A percentile compares a stretch with the other conserved stretches of the same genome.
Evolutionary conservation across 1,140 invertebrate genomes (phyloP).

Genomic region (Hyles euphorbiae): DNA sequence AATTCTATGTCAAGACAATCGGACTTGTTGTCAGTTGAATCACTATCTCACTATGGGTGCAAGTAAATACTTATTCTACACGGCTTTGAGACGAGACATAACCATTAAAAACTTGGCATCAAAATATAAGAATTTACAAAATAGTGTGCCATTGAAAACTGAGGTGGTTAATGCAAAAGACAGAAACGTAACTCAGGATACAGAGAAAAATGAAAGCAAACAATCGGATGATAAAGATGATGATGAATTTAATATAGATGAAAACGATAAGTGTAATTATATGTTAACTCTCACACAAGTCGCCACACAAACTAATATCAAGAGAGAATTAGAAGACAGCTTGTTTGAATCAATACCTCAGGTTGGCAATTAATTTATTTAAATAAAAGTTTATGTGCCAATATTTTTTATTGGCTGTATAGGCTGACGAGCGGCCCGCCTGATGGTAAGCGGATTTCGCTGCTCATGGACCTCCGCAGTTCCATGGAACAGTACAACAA

Average conservation of each 20-base stretch:
- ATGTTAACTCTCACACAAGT: conserved; percentile 82
- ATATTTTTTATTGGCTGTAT: no score
- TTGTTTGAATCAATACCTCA: conserved; percentile 82
- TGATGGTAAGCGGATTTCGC: no score
- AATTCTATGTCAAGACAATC: conserved; percentile 89
- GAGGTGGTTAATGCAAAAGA: conserved; percentile 38
- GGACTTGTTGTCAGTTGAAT: conserved; percentile 88
- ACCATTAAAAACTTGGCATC: conserved; percentile 74
- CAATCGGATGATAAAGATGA: conserved; percentile 31
- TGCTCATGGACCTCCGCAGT: no score
- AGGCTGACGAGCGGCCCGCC: no score
- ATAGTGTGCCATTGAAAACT: conserved; percentile 34
- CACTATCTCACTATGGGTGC: conserved; percentile 82
- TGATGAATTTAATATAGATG: conserved; percentile 61
- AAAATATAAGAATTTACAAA: conserved; percentile 61
- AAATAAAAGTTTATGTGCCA: no score
- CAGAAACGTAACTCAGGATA: conserved; percentile 19
- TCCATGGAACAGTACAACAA: no score
- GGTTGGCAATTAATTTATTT: conserved; percentile 42
- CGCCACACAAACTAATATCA: conserved; percentile 39
- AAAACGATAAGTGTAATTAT: conserved; percentile 78
- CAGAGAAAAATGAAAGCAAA: conserved; percentile 17
- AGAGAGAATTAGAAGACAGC: conserved; percentile 50
- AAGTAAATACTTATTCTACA: conserved; percentile 77
- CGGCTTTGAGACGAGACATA: conserved; percentile 76